Evolutionary conservation across 2,113 vertebrate genomes (phyloP).

Genomic region (Colistium nudipinnis): DNA sequence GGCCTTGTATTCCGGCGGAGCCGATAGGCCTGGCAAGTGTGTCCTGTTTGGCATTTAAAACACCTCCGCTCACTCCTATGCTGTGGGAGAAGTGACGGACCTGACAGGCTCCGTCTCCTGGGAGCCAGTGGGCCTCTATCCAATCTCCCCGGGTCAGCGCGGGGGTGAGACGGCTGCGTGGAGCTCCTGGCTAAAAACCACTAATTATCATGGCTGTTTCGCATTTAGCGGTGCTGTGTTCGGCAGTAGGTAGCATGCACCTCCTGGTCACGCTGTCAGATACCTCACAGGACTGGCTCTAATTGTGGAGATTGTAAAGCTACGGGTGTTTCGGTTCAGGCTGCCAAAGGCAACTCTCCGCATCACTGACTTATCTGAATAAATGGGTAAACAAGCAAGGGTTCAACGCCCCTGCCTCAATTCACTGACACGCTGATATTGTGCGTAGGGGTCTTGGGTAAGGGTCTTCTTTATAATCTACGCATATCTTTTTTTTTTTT

Average conservation of each 20-base stretch:
- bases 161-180: slow-evolving; percentile 71
- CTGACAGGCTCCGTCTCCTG: slow-evolving; percentile 79
- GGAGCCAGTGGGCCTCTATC: slow-evolving; percentile 76
- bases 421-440: slow-evolving; percentile 40
- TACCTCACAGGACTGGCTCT: slow-evolving; percentile 76
- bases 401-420: slow-evolving; percentile 48
- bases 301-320: slow-evolving; percentile 79
- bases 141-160: slow-evolving; percentile 79
- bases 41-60: slow-evolving; percentile 82
- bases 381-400: slow-evolving; percentile 71
- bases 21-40: slow-evolving; percentile 72
- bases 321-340: slow-evolving; percentile 70
- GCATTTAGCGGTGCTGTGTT: slow-evolving; percentile 70
- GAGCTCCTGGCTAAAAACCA: slow-evolving; percentile 78
- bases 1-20: slow-evolving; percentile 70
- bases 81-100: slow-evolving; percentile 77
- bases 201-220: slow-evolving; percentile 81
- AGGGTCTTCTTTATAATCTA: slow-evolving; percentile 44
- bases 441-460: slow-evolving; percentile 50
- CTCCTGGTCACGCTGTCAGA: slow-evolving; percentile 76
- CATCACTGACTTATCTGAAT: slow-evolving; percentile 73
- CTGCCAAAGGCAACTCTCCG: slow-evolving; percentile 68
- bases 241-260: slow-evolving; percentile 65
- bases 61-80: slow-evolving; percentile 72
- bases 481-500: slow-evolving; percentile 6